Evolutionary conservation across 2,797 vertebrate species (phyloP).

Genomic region (Hirundo rustica): DNA sequence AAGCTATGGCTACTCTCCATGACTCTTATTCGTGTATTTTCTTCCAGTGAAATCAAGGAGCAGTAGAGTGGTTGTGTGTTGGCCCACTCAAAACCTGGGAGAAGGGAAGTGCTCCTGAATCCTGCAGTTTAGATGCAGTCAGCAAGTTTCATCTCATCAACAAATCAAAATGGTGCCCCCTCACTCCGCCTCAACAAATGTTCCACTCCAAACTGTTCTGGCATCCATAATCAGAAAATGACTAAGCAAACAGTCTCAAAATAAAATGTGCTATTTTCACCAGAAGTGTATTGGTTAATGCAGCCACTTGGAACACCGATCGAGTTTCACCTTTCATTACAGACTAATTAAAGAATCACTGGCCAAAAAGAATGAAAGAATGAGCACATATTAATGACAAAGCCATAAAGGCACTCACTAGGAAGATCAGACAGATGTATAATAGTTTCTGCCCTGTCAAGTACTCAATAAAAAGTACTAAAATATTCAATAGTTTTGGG

Average conservation of each 20-base stretch:
- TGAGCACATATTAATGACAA: background rate
- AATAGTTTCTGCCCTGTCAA: background rate
- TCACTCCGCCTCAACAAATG: background rate
- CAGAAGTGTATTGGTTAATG: background rate
- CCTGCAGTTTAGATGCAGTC: background rate
- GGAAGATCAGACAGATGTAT: background rate
- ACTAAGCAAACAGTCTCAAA: background rate
- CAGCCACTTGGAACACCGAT: background rate
- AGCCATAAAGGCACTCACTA: background rate
- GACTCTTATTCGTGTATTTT: background rate
- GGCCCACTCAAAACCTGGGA: background rate
- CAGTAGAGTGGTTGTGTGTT: background rate
- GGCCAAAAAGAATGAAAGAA: background rate
- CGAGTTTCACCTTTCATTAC: background rate
- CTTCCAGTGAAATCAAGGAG: background rate
- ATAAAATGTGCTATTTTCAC: background rate
- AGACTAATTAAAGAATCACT: background rate
- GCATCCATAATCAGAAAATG: background rate
- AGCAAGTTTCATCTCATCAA: background rate
- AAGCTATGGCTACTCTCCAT: background rate
- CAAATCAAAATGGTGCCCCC: background rate
- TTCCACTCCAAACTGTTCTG: background rate
- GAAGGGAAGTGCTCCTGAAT: background rate
- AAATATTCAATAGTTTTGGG: conserved; percentile 11
- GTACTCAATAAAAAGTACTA: background rate